Conservation (phyloP, 2,888 invertebrate species). For the Apodemia mormo region DNA sequence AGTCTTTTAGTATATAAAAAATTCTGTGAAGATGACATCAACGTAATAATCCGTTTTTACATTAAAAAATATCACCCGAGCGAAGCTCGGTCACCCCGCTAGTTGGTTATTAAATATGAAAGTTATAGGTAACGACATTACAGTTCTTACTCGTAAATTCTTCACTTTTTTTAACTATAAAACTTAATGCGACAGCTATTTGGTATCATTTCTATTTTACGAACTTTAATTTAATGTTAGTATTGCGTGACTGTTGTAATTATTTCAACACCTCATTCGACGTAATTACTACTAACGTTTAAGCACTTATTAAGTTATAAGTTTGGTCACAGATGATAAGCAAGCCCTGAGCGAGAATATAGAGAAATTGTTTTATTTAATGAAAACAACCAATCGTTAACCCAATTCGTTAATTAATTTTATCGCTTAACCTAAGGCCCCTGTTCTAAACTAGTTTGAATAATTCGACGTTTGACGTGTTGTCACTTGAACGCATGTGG, state of each 20-base stretch:
- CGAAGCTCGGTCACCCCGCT: no score
- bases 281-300: conserved; percentile 35
- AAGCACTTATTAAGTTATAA: conserved; percentile 24
- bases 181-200: not conserved
- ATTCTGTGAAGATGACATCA: no score
- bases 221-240: conserved; percentile 30
- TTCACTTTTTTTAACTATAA: not conserved
- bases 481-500: no score
- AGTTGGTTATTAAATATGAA: no score
- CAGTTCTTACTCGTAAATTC: not conserved
- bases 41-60: no score
- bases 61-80: no score
- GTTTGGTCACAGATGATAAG: conserved; percentile 22
- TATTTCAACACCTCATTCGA: conserved; percentile 42
- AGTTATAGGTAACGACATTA: not conserved
- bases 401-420: no score
- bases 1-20: no score
- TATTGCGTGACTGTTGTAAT: conserved; percentile 41
- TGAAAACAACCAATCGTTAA: not conserved
- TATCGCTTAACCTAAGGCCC: no score
- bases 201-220: conserved; percentile 30
- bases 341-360: not conserved
- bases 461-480: no score
- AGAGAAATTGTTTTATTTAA: not conserved
- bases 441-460: no score